Conservation (phyloP, 2,888 invertebrate genomes). For the Germaria angustata region DNA sequence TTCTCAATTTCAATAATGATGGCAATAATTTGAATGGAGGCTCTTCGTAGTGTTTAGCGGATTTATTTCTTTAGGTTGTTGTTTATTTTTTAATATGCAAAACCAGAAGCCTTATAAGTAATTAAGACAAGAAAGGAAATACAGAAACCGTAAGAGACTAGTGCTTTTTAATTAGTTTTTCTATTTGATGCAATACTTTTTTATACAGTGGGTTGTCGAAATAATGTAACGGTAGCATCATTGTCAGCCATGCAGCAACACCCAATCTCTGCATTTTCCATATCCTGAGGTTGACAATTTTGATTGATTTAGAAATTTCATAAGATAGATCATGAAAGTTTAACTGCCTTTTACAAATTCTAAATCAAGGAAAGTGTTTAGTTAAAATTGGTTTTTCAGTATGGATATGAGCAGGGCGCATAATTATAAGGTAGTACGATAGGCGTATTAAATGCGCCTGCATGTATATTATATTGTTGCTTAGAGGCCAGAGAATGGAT, state of each 20-base stretch:
- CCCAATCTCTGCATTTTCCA: not conserved
- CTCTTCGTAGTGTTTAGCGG: constrained; percentile 41
- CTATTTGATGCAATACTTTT: constrained; percentile 8
- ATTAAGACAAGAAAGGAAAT: constrained; percentile 53
- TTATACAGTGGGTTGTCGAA: constrained; percentile 42
- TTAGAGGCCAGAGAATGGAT: too few relatives aligned
- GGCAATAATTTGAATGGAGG: constrained; percentile 67
- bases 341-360: too few relatives aligned
- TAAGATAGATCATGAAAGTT: too few relatives aligned
- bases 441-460: too few relatives aligned
- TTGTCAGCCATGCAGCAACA: not conserved
- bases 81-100: constrained; percentile 36
- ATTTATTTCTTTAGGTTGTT: constrained; percentile 23
- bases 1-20: constrained; percentile 66
- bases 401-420: too few relatives aligned
- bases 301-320: not conserved
- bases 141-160: constrained; percentile 6
- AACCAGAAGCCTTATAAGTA: constrained; percentile 69
- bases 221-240: not conserved
- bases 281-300: not conserved
- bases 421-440: too few relatives aligned
- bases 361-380: too few relatives aligned
- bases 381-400: too few relatives aligned
- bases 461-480: too few relatives aligned
- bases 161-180: constrained; percentile 49